Evolutionary conservation across 2,888 invertebrate species (phyloP).

Genomic region (Ectemnius cavifrons): DNA sequence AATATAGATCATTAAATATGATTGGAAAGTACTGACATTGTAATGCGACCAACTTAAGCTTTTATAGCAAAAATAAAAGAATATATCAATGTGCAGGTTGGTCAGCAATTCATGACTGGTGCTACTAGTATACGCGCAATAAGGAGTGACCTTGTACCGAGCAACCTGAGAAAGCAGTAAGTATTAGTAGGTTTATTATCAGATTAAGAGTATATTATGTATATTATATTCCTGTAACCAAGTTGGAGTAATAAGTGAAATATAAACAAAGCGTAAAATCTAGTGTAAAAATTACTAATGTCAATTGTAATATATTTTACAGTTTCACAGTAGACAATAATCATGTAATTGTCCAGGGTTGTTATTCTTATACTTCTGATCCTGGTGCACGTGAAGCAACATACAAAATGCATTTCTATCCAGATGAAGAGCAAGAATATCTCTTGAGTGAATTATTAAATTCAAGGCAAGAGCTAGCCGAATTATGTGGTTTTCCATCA

Average conservation of each 20-base stretch:
- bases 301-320: constrained; percentile 48
- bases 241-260: too few species aligned
- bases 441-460: constrained; percentile 86
- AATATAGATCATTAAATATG: constrained; percentile 8
- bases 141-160: constrained; percentile 84
- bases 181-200: constrained; percentile 66
- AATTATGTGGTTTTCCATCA: constrained; percentile 92
- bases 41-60: neutral
- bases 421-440: constrained; percentile 87
- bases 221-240: too few species aligned
- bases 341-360: constrained; percentile 87
- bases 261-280: too few species aligned
- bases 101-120: constrained; percentile 90
- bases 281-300: constrained; percentile 12
- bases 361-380: constrained; percentile 90
- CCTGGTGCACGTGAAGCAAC: constrained; percentile 91
- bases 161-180: constrained; percentile 86
- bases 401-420: constrained; percentile 90
- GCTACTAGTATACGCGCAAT: constrained; percentile 85
- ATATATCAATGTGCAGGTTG: constrained; percentile 78
- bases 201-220: too few species aligned
- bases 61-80: neutral
- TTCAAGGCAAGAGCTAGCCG: constrained; percentile 89
- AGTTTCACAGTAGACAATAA: constrained; percentile 85
- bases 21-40: neutral